A percentile compares a stretch with the other conserved stretches of the same genome.
Conservation (phyloP, 2,888 invertebrate species). For the Caenorhabditis sp. region DNA sequence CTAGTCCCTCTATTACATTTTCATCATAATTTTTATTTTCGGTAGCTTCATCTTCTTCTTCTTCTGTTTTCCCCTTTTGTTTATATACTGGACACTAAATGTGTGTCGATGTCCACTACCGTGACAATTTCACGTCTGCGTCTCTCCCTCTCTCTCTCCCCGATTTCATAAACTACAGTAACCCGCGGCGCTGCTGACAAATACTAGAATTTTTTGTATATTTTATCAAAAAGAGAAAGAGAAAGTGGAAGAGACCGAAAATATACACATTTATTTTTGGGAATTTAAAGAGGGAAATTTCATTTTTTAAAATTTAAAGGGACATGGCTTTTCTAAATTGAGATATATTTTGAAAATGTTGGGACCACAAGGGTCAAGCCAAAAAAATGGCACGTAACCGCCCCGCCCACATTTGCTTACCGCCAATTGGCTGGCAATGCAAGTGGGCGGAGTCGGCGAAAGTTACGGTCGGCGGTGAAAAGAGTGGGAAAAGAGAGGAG, state of each 20-base stretch:
- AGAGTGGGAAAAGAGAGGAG: constrained; percentile 7
- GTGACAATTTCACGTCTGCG: not conserved
- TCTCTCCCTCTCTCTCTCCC: not conserved
- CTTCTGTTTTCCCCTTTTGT: constrained; percentile 6
- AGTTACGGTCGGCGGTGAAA: constrained; percentile 24
- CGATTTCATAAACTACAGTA: not conserved
- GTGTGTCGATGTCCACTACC: constrained; percentile 11
- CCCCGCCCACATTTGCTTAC: not conserved
- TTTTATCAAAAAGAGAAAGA: not conserved
- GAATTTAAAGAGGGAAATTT: not conserved
- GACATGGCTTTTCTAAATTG: no score
- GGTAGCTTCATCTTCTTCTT: constrained; percentile 2
- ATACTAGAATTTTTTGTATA: not conserved
- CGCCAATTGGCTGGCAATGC: constrained; percentile 11
- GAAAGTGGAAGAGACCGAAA: no score
- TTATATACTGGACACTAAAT: constrained; percentile 9
- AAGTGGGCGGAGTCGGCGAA: constrained; percentile 21
- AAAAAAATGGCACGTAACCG: no score
- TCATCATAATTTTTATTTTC: not conserved
- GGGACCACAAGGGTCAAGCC: no score
- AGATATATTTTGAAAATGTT: no score
- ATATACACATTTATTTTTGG: not conserved
- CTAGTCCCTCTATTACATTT: no score
- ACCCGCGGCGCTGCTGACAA: not conserved
- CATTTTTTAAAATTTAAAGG: no score